A percentile compares a stretch with the other conserved stretches of the same genome.
phyloP scores from a whole-genome alignment of 2,113 vertebrate species.

The Passerina amoena region DNA sequence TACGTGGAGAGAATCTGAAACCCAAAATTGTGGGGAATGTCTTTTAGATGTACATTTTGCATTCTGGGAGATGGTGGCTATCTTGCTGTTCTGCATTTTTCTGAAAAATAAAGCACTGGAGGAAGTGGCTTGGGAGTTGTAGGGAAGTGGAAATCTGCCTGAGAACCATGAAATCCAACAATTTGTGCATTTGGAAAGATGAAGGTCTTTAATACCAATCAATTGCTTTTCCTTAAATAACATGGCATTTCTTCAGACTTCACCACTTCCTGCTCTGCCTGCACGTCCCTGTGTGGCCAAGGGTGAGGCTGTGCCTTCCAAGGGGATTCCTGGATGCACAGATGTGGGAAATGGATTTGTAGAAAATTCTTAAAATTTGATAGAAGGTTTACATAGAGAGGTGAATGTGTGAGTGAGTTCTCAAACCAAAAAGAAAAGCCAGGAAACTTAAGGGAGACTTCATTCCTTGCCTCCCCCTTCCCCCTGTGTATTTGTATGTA shows the following conservation, averaged over 20 bases:
- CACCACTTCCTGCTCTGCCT: background rate
- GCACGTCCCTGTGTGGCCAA: background rate
- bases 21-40: background rate
- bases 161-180: background rate
- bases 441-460: too few species aligned
- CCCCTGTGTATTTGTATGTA: background rate
- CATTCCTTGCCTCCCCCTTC: too few species aligned
- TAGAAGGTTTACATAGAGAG: background rate
- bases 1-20: constrained; percentile 59
- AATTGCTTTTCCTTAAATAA: background rate
- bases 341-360: background rate
- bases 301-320: background rate
- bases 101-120: background rate
- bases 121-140: background rate
- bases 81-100: background rate
- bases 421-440: too few species aligned
- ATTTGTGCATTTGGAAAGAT: background rate
- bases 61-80: background rate
- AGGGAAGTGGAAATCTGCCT: background rate
- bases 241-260: background rate
- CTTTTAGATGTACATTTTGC: constrained; percentile 30
- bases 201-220: background rate
- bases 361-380: background rate
- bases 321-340: background rate
- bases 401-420: too few species aligned